phyloP scores from a whole-genome alignment of 2,888 invertebrate genomes.

The Polymixis lichenea region DNA sequence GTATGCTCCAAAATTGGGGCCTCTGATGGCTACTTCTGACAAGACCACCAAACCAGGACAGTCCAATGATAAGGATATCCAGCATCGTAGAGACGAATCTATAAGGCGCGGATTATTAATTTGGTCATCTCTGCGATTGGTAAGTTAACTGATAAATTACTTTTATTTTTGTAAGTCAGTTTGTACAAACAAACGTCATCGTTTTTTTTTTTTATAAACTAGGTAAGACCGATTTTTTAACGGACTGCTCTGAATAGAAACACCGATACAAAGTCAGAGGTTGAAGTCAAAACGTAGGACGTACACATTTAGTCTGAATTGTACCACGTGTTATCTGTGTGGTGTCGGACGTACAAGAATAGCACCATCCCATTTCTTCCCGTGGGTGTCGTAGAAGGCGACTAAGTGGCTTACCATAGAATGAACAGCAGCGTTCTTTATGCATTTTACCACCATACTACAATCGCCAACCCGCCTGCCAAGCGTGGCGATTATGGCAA shows the following conservation, averaged over 20 bases:
- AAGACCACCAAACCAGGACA: not conserved
- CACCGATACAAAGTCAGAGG: not conserved
- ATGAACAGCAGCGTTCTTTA: too few relatives aligned
- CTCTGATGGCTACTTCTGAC: not conserved
- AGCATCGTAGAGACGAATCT: not conserved
- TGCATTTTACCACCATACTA: too few relatives aligned
- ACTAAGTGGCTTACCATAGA: too few relatives aligned
- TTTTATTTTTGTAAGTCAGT: not conserved
- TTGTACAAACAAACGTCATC: not conserved
- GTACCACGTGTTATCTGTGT: too few relatives aligned
- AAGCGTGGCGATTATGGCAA: too few relatives aligned
- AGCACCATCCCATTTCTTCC: too few relatives aligned
- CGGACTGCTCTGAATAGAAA: not conserved
- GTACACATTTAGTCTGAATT: too few relatives aligned
- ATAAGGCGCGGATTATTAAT: constrained; percentile 11
- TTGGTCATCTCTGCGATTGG: constrained; percentile 28
- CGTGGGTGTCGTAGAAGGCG: too few relatives aligned
- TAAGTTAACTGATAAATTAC: constrained; percentile 13
- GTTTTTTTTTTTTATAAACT: too few relatives aligned
- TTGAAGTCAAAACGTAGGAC: not conserved
- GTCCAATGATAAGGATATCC: not conserved
- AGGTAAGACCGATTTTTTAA: not conserved
- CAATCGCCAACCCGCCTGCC: too few relatives aligned
- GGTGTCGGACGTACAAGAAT: too few relatives aligned
- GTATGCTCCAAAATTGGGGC: constrained; percentile 12